Evolutionary conservation across 2,888 invertebrate genomes (phyloP), one percentile per base, ranked within the genome.

Genomic region (Aphodius granarius): DNA sequence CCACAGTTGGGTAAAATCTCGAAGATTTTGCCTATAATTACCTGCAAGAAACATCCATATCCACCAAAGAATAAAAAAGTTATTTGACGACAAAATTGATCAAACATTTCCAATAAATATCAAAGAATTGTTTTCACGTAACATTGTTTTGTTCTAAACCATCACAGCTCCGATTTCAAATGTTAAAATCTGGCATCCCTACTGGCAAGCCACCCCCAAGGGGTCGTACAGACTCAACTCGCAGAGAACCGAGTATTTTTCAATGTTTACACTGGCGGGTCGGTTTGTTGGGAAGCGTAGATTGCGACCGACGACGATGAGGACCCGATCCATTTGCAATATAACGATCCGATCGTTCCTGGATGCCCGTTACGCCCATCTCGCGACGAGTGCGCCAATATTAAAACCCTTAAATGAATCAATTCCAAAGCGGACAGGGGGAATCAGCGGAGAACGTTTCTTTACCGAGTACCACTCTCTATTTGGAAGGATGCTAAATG

Each of bases 241-340:
- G 21, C 68, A 5, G 16, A 9, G 68, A 68, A 43, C 22, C 84
- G 85, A 84, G 85, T 86, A 86, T 86, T 86, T 86, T 85, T 84
- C 85, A 84, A 83, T 87, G 86, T 87, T 87, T 86, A 87, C 87
- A 87, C 84, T 84, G 82, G 82, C 79, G 83, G 83, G 84, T 83
- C 84, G 85, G 86, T 86, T 84, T 85, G 80, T 79, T 77, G 79
- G 78, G 63, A 84, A 85, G 85, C 86, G 84, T 85, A 86, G 85
- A 86, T 86, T 86, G 84, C 83, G 81, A 81, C 83, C 84, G 85
- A 85, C 85, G 85, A 85, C 63, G 68, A 68, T 68, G 68, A 68
- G 68, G 68, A 22, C 68, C 68, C 68, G 83, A 84, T 82, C 83
- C 84, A 85, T 85, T 84, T 85, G 84, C 84, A 83, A 84, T 85